Base-by-base conservation (phyloP, 2,888 invertebrate genomes). In the Biston stratarius region DNA sequence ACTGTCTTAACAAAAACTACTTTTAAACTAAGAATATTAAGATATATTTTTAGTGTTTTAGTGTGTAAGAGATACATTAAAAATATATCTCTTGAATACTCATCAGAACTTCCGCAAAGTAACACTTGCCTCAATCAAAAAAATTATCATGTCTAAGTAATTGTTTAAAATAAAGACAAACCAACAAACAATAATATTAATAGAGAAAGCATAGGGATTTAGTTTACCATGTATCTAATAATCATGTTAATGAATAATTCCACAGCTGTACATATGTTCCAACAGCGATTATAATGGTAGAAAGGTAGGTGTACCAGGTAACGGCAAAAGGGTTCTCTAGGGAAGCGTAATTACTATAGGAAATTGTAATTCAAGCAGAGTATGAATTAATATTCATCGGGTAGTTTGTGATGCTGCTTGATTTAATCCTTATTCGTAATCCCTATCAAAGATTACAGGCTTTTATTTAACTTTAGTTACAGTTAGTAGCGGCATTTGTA, bases 381-480 rank as follows among this genome's bases (percentile, higher is more conserved):
- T 33, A 14, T 12, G 34, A 24, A 64, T 65, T 65, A 60, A 65
- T 64, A 64, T 65, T 65, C 64, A 60, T 34, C 48, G 47, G 44
- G 34, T 65, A 55, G 55, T 59, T 60, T 49, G 40, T 55, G 36
- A 65, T 58, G 42, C 40, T 53, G 14, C 33, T 15, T 36, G 52
- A 51, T 45, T 45, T 58, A 44, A 36, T 24, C 42, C 9, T 44
- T 8, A 33, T 42, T 33, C 40, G 8, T 40, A 34, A 38, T 53
- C 53, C 40, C 38, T 40, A 14, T 38, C 9, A 38, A 6, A 38
- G 38, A 38, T 38, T 38, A 38, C 38, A 38, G 38, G 9, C 38
- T 38, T 38, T 38, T 38, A 38, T 38, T 1, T 38, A 38, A 24
- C 24, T 24, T 24, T 24, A 3, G 24, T 24, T 24, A 3, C 1